Conservation (phyloP, 2,888 invertebrate genomes). For the Dicycla oo region DNA sequence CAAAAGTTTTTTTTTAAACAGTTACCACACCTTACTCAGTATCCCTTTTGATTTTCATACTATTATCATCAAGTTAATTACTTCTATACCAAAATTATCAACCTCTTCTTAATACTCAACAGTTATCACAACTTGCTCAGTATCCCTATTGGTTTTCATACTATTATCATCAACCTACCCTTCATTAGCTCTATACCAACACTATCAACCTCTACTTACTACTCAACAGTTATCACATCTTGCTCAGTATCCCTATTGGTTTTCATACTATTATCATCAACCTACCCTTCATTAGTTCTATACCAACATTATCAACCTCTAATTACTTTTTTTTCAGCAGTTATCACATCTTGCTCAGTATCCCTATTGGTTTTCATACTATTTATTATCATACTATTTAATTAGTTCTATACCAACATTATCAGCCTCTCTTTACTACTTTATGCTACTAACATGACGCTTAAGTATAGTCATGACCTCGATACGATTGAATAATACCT, state of each 20-base stretch:
- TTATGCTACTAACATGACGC: conserved; percentile 9
- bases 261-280: neutral
- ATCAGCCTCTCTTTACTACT: conserved; percentile 1
- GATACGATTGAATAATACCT: conserved; percentile 50
- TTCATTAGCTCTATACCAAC: neutral
- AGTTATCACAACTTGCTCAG: neutral
- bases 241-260: too few relatives aligned
- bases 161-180: neutral
- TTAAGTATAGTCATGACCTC: conserved; percentile 51
- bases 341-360: neutral
- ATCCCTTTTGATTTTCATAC: neutral
- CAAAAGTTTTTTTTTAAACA: neutral
- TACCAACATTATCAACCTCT: neutral
- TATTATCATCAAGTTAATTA: neutral
- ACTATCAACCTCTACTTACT: conserved; percentile 6
- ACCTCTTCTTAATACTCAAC: neutral
- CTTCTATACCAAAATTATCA: neutral
- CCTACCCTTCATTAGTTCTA: neutral
- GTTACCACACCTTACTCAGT: neutral
- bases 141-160: neutral
- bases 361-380: neutral
- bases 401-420: neutral
- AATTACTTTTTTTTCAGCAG: neutral
- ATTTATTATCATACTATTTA: neutral
- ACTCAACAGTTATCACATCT: neutral